Conservation (phyloP, 2,797 vertebrate species). For the Labeo calbasu region DNA sequence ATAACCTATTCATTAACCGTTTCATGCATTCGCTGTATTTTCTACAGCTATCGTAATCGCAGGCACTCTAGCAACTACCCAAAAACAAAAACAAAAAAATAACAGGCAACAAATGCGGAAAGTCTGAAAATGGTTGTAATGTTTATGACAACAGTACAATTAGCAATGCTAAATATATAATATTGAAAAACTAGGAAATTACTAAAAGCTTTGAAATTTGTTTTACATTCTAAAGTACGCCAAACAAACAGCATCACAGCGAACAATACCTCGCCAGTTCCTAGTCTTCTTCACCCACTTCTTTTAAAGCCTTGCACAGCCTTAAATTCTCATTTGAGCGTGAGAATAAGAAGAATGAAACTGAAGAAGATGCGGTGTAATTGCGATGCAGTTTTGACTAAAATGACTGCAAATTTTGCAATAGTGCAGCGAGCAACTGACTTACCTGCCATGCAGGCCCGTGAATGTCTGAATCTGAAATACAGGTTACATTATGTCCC, state of each 20-base stretch:
- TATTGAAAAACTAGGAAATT: neutral
- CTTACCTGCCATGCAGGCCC: slow-evolving; percentile 5
- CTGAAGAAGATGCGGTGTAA: neutral
- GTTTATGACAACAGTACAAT: neutral
- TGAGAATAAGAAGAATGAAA: slow-evolving; percentile 33
- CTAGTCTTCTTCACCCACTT: neutral
- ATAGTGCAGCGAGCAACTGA: neutral
- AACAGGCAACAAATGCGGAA: neutral
- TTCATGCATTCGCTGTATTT: neutral
- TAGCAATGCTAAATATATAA: neutral
- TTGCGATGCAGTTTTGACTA: neutral
- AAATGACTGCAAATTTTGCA: neutral
- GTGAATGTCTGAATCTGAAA: neutral
- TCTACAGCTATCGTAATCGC: neutral
- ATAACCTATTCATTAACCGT: neutral
- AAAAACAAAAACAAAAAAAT: neutral
- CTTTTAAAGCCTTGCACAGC: neutral
- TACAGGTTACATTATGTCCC: neutral
- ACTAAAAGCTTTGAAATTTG: neutral
- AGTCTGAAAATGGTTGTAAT: neutral
- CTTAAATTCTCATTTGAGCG: neutral
- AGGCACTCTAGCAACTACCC: neutral
- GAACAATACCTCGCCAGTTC: neutral
- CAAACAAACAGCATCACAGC: neutral
- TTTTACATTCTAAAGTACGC: neutral